Base-by-base conservation (phyloP, 2,113 vertebrate species). In the Microtus richardsoni region DNA sequence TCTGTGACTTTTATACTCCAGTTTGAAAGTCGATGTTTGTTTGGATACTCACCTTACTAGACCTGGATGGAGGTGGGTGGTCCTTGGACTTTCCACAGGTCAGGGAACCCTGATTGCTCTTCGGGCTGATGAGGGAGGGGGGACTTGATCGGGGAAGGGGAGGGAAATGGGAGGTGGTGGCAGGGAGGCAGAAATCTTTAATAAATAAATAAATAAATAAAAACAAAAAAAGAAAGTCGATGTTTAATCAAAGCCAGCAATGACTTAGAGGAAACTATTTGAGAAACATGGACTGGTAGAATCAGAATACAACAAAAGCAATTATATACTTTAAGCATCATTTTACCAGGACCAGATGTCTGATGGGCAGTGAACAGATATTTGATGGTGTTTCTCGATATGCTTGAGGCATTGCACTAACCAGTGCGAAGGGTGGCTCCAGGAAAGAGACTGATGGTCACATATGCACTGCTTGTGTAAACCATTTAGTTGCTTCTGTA, bases 271-370 rank as follows among this genome's bases (percentile, higher is more conserved):
- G 21, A 39, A 64, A 11, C 44, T 52, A 75, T 11, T 39, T 41
- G 39, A 86, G 66, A 91, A 86, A 62, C 79, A 54, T 1, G 33
- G 17, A 26, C 6, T 62, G 13, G 47, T 26, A 62, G 62, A 83
- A 74, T 86, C 70, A 77, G 36, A n/a, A 26, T 24, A 2, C 75
- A 74, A 62, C 10, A 68, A 68, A 86, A 86, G 7, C 8, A 47
- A 33, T 86, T 54, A 36, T 75, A 91, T 86, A 85, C 60, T 77
- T 91, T 94, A 87, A 94, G n/a, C 66, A n/a, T 86, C 17, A 24
- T 82, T 93, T 92, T 91, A 89, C 60, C 39, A 36, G 47, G 24
- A 62, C 49, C 82, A 96, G 78, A 88, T 94, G 91, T 90, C 82
- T 79, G 64, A 54, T 91, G 47, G n/a, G 30, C 24, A 41, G 58